These are phyloP conservation scores for Meriones psammophilus DNA, from an alignment of 2,797 vertebrate species.

Conservation along the genomic window DNA sequence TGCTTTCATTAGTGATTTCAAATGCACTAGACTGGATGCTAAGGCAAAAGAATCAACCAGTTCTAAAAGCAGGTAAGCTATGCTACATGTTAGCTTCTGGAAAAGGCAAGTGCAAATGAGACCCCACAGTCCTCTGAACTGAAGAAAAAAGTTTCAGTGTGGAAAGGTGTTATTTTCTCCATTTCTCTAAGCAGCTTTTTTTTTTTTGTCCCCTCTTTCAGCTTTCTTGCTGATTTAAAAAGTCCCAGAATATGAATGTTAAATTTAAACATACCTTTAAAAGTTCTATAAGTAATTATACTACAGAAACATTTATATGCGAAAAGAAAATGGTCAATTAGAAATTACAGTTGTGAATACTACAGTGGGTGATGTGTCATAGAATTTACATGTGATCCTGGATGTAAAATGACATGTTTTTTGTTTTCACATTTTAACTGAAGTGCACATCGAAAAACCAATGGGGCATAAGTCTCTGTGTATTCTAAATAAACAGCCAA, in stretches of 20 bases:
- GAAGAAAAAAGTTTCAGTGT: conserved; percentile 45
- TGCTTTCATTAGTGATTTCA: conserved; percentile 78
- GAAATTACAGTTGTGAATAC: conserved; percentile 1
- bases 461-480: neutral
- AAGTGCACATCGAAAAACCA: neutral
- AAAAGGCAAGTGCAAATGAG: conserved; percentile 76
- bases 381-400: neutral
- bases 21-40: conserved; percentile 60
- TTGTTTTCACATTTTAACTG: neutral
- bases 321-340: conserved; percentile 10
- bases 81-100: conserved; percentile 63
- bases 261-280: conserved; percentile 61
- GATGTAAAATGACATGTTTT: neutral
- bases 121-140: conserved; percentile 14
- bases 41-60: conserved; percentile 73
- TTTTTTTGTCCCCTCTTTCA: neutral
- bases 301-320: conserved; percentile 43
- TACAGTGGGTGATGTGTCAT: neutral
- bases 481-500: neutral
- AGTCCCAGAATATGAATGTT: conserved; percentile 49
- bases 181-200: conserved; percentile 25
- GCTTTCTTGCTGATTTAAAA: conserved; percentile 66
- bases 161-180: conserved; percentile 66
- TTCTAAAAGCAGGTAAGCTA: conserved; percentile 71
- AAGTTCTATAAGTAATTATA: conserved; percentile 52